These are phyloP conservation scores for Reticulitermes speratus DNA, from an alignment of 1,140 invertebrate species.

Conservation along the genomic window DNA sequence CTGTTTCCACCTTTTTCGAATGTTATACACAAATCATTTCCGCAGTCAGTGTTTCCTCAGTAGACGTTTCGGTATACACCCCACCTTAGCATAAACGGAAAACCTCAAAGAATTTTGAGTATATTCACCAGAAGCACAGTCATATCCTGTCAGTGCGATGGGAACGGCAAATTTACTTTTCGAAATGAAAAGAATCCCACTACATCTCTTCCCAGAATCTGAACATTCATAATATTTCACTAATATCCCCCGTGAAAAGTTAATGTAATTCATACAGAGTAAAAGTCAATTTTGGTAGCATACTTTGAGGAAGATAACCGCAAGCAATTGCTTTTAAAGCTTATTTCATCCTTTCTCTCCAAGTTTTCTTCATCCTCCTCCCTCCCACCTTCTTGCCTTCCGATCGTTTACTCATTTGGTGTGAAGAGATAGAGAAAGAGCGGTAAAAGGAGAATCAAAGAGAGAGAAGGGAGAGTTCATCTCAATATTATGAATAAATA, in stretches of 20 bases:
- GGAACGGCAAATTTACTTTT: background rate
- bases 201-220: background rate
- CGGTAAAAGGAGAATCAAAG: slow-evolving; percentile 20
- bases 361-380: background rate
- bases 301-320: slow-evolving; percentile 30
- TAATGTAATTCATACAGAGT: slow-evolving; percentile 29
- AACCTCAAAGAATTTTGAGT: background rate
- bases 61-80: background rate
- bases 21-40: background rate
- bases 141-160: background rate
- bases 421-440: slow-evolving; percentile 13
- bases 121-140: background rate
- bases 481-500: slow-evolving; percentile 38
- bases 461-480: slow-evolving; percentile 31
- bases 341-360: slow-evolving; percentile 1
- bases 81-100: background rate
- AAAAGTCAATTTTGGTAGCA: slow-evolving; percentile 28
- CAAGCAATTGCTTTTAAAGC: slow-evolving; percentile 28
- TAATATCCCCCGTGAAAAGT: background rate
- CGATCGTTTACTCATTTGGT: slow-evolving; percentile 29
- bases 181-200: background rate
- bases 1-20: too few species aligned
- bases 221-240: slow-evolving; percentile 15
- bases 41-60: background rate
- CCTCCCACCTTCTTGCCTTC: background rate